Base-by-base conservation (phyloP, 2,113 vertebrate genomes). In the Corythaeola cristata region DNA sequence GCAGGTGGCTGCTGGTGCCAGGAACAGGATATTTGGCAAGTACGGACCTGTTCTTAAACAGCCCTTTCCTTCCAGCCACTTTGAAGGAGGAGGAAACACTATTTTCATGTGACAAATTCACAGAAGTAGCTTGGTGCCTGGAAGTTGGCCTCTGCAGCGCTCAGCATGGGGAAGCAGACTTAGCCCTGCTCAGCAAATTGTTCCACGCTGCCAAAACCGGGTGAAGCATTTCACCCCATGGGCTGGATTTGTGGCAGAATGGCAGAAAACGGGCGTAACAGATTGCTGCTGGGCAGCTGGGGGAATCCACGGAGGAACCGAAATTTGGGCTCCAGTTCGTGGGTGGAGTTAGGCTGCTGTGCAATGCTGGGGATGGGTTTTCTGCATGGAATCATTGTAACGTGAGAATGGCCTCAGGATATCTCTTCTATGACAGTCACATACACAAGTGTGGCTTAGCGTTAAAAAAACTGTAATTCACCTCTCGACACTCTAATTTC, bases 1-100 rank as follows among this genome's bases (percentile, higher is more conserved):
- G 26, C 62, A 63, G 39, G 45, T 20, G 21, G 47, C 37, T 94
- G 41, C 37, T 50, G 28, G 32, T 45, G 60, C 37, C 45, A 74
- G 45, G 7, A 90, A 17, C 1, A 69, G 20, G 32, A 50, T 2
- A 1, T 12, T 41, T 59, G 13, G 41, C 17, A 41, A 2, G 5
- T 37, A n/a, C 0, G 1, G 20, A 63, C 4, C n/a, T 0, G 0
- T 86, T 89, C 62, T 64, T 56, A 47, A 92, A 55, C 32, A 32
- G 41, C 33, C 6, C 28, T 74, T 74, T 55, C 22, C 44, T 93
- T 63, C 37, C 15, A 78, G 41, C 6, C 28, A 20, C 33, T 90
- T 68, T 47, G 33, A 56, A 73, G 12, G 30, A 15, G 45, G 39
- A 69, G 16, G 6, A 69, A 84, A 69, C 20, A 23, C 33, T 68